A percentile compares a stretch with the other conserved stretches of the same genome.
These are phyloP conservation scores for Lepidurus packardi DNA, from an alignment of 1,140 invertebrate species.

Conservation along the genomic window DNA sequence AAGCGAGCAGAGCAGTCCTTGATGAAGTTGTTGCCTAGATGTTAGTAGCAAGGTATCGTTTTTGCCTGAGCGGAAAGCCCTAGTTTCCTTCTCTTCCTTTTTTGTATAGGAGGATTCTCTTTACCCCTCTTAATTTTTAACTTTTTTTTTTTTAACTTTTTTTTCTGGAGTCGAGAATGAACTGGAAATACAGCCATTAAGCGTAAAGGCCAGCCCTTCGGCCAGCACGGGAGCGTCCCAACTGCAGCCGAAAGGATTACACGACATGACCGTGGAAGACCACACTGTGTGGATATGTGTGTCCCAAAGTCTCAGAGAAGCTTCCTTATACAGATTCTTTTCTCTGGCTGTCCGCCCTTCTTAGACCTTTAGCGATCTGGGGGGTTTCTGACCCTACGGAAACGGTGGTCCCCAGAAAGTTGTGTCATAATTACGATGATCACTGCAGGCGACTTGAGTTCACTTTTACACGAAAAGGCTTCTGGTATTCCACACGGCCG, in stretches of 20 bases:
- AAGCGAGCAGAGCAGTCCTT: background rate
- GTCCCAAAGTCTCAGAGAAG: background rate
- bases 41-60: background rate
- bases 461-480: background rate
- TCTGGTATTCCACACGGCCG: slow-evolving; percentile 6
- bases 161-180: background rate
- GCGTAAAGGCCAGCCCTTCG: background rate
- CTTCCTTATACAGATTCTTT: background rate
- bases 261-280: background rate
- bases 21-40: slow-evolving; percentile 18
- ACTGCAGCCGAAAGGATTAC: background rate
- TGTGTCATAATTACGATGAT: slow-evolving; percentile 19
- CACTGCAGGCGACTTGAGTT: slow-evolving; percentile 12
- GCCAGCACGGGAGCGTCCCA: slow-evolving; percentile 13
- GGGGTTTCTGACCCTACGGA: slow-evolving; percentile 17
- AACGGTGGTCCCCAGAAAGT: background rate
- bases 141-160: background rate
- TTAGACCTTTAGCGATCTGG: slow-evolving; percentile 1
- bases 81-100: background rate
- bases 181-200: background rate
- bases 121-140: background rate
- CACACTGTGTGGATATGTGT: background rate
- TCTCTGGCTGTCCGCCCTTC: background rate
- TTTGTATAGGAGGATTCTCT: background rate
- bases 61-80: background rate